These are phyloP conservation scores for Setophaga petechia DNA, from an alignment of 2,113 vertebrate genomes.

Conservation along the genomic window DNA sequence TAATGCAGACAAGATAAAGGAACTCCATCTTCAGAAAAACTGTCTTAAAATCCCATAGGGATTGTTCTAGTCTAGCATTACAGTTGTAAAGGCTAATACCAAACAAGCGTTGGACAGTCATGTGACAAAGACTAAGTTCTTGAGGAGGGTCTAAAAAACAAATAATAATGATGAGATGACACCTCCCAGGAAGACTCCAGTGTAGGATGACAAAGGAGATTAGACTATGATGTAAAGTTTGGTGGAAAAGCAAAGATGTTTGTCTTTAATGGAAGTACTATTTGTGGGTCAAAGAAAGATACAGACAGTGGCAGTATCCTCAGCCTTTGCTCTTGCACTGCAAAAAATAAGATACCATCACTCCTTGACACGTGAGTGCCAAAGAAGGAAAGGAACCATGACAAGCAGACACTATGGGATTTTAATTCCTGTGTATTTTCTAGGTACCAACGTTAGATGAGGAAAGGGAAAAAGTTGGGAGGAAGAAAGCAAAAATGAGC, in stretches of 20 bases:
- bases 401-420: background rate
- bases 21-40: background rate
- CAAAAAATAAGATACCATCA: constrained; percentile 33
- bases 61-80: background rate
- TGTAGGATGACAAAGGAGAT: background rate
- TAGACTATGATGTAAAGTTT: background rate
- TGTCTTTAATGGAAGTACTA: background rate
- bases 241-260: background rate
- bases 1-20: background rate
- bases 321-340: background rate
- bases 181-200: background rate
- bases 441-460: background rate
- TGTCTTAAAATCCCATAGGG: background rate
- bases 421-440: background rate
- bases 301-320: background rate
- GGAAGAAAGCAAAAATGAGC: background rate
- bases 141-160: background rate
- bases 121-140: background rate
- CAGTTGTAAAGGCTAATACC: background rate
- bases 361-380: constrained; percentile 27
- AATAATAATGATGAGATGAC: background rate
- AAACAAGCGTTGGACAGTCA: background rate
- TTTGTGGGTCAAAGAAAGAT: background rate
- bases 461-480: background rate
- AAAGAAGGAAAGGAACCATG: background rate